A percentile compares a stretch with the other conserved stretches of the same genome.
These are phyloP conservation scores for Imbricaverruca yamaguchii DNA, from an alignment of 2,888 invertebrate species.

Conservation along the genomic window DNA sequence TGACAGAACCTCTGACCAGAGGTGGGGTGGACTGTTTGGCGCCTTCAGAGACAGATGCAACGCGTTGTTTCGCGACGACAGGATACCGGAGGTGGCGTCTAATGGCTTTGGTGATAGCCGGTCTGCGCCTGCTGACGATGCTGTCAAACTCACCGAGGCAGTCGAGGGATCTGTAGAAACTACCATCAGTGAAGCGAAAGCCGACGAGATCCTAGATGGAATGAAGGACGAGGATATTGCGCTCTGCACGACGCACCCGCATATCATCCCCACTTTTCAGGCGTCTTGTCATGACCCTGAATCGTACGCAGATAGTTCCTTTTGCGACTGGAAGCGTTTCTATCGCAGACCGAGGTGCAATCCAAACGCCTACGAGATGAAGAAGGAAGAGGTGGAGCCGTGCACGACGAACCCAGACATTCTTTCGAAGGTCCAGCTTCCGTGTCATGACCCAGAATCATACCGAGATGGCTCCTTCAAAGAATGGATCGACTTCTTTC, in stretches of 20 bases:
- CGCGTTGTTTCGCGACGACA: not conserved
- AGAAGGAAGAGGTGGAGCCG: not conserved
- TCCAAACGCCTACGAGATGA: not conserved
- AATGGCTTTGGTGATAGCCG: not conserved
- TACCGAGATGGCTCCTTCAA: not conserved
- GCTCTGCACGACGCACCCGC: not conserved
- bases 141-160: not conserved
- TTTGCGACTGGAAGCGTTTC: not conserved
- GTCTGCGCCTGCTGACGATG: not conserved
- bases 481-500: not conserved
- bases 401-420: not conserved
- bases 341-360: too few species aligned
- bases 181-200: not conserved
- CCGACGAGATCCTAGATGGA: not conserved
- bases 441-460: not conserved
- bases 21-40: not conserved
- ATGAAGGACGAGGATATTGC: not conserved
- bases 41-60: not conserved
- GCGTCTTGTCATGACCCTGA: not conserved
- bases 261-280: too few species aligned
- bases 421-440: too few species aligned
- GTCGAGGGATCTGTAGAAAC: not conserved
- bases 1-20: not conserved
- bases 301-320: not conserved
- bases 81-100: not conserved